Percentiles rank a stretch among this genome's conserved stretches.
phyloP scores from a whole-genome alignment of 2,113 vertebrate species.

The Cinclus cinclus region DNA sequence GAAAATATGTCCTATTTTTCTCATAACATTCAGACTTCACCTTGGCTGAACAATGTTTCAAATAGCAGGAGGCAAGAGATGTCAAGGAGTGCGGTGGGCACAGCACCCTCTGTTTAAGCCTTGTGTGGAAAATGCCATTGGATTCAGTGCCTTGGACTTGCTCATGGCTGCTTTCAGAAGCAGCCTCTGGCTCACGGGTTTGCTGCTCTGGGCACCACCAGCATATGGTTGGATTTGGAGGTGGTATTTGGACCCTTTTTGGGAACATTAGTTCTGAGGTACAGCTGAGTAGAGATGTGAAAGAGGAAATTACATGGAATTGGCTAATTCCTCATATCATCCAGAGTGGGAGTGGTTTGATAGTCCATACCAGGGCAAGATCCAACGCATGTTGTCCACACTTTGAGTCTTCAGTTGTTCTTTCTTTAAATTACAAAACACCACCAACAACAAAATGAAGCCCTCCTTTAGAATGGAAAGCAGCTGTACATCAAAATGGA shows the following conservation, averaged over 20 bases:
- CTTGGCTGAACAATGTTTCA: background rate
- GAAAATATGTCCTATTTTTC: background rate
- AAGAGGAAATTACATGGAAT: background rate
- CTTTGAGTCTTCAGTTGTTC: background rate
- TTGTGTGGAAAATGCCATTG: background rate
- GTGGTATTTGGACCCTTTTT: background rate
- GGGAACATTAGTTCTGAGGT: background rate
- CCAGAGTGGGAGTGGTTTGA: background rate
- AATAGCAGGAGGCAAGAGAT: background rate
- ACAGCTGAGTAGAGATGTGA: background rate
- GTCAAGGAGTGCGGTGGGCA: background rate
- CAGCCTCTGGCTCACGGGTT: background rate
- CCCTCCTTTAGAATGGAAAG: background rate
- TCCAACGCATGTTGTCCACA: background rate
- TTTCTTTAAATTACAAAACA: background rate
- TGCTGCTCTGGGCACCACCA: background rate
- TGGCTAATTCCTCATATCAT: background rate
- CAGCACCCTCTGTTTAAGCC: background rate
- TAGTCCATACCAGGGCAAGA: background rate
- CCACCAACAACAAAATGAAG: background rate
- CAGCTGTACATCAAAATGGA: background rate
- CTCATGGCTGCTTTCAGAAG: background rate
- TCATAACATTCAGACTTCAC: background rate
- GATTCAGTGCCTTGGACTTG: background rate
- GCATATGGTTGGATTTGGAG: background rate